Evolutionary conservation across 1,140 invertebrate genomes (phyloP), one percentile per base, ranked within the genome.

Genomic region (Sipha flava): DNA sequence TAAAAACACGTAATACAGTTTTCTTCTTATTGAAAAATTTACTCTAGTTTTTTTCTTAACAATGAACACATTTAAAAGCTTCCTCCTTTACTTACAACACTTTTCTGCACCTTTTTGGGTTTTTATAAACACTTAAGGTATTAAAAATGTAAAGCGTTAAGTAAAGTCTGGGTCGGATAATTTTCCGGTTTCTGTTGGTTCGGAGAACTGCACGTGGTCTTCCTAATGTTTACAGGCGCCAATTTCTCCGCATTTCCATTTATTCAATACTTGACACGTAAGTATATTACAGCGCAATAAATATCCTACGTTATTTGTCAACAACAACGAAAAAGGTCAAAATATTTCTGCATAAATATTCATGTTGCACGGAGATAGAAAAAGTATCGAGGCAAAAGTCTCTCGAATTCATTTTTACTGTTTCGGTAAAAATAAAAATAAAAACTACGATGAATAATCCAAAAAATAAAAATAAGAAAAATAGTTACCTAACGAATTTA

Each of bases 251-350:
- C 85, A 79, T 85, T 85, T 82, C 83, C 85, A 29, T 86, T 85
- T 82, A 85, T 86, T 81, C 85, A 85, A 82, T 86, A 85, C 81
- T 82, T 86, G 80, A 85, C 85, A 82, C 85, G 85, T 86, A 84
- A 86, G 85, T 86, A 82, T 80, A 80, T 45, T 23, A 43, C 9
- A 31, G 23, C 26, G 47, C 2, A 37, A 52, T 52, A 54, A 43
- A 37, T 77, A 54, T 12, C 37, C n/a, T 54, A 14, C 26, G 31
- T 37, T 57, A 52, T 59, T 77, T 77, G 49, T 43, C 31, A 34
- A 34, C 29, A 72, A 18, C 9, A 47, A n/a, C 1, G 21, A 29
- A 12, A 34, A 23, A 54, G 23, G 0, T 7, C 21, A 34, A 62
- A 62, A 34, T 62, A 62, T 62, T 62, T 16, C 10, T 7, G 16